A percentile compares a stretch with the other conserved stretches of the same genome.
phyloP scores from a whole-genome alignment of 30 jellyfish, hydroid and myxozoan species.

The Aurelia sp. region DNA sequence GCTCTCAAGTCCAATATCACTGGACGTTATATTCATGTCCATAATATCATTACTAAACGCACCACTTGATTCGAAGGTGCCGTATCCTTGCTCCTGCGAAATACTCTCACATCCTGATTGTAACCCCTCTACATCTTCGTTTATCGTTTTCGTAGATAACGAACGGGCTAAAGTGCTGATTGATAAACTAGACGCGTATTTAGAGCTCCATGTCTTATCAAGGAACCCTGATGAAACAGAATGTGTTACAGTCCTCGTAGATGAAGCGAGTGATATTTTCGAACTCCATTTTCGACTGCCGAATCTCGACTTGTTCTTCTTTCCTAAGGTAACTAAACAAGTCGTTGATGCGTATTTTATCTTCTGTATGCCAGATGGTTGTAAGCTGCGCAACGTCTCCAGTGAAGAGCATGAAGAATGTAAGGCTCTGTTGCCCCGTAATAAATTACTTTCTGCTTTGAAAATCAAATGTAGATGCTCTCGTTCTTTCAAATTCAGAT shows the following conservation, averaged over 20 bases:
- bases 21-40: slow-evolving; percentile 61
- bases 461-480: slow-evolving; percentile 56
- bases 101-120: slow-evolving; percentile 35
- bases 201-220: slow-evolving; percentile 70
- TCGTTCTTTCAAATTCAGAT: slow-evolving; percentile 28
- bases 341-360: slow-evolving; percentile 58
- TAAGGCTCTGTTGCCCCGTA: slow-evolving; percentile 16
- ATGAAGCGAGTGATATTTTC: slow-evolving; percentile 32
- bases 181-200: slow-evolving; percentile 66
- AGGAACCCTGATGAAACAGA: slow-evolving; percentile 63
- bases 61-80: slow-evolving; percentile 58
- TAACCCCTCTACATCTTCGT: slow-evolving; percentile 46
- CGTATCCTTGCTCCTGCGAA: slow-evolving; percentile 65
- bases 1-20: slow-evolving; percentile 38
- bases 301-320: slow-evolving; percentile 22
- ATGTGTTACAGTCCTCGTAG: slow-evolving; percentile 26
- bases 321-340: slow-evolving; percentile 41
- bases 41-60: slow-evolving; percentile 53
- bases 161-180: slow-evolving; percentile 69
- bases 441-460: slow-evolving; percentile 48
- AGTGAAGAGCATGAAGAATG: slow-evolving; percentile 59
- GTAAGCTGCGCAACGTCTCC: slow-evolving; percentile 41
- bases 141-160: slow-evolving; percentile 52
- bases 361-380: slow-evolving; percentile 36
- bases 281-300: slow-evolving; percentile 55